These are phyloP conservation scores for Pseudococcus viburni DNA, from an alignment of 2,888 invertebrate genomes.

Conservation along the genomic window DNA sequence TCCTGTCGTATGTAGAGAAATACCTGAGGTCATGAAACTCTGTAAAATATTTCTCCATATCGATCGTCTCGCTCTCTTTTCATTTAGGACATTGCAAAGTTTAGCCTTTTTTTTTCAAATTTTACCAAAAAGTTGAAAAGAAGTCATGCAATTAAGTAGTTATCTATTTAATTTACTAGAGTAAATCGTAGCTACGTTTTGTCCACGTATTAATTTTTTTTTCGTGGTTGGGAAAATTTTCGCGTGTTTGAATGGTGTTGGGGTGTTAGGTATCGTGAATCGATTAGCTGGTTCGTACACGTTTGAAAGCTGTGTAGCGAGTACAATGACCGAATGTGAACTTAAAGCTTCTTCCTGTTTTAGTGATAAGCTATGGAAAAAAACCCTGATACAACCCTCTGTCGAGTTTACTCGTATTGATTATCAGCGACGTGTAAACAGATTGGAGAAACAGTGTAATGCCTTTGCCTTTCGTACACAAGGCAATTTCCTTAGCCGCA, in stretches of 20 bases:
- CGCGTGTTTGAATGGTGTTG: neutral
- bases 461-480: neutral
- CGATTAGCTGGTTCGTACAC: constrained; percentile 2
- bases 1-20: neutral
- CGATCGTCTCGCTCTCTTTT: neutral
- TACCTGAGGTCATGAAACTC: constrained; percentile 14
- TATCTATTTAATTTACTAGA: neutral
- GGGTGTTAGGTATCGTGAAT: neutral
- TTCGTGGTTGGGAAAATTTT: neutral
- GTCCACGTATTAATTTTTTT: neutral
- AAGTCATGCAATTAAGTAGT: neutral
- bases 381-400: neutral
- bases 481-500: neutral
- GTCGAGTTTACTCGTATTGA: constrained; percentile 21
- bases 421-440: constrained; percentile 39
- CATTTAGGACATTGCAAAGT: neutral
- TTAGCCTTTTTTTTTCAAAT: neutral
- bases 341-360: constrained; percentile 53
- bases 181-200: neutral
- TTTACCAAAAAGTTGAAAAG: neutral
- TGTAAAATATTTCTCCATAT: constrained; percentile 14
- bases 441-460: constrained; percentile 9
- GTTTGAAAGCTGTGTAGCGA: constrained; percentile 17
- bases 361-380: constrained; percentile 33
- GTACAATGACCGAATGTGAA: constrained; percentile 53